phyloP scores from a whole-genome alignment of 2,113 vertebrate genomes.

The Danio rerio region GRCz12tu NC_133191.1:31986501-31987000 shows the following conservation, averaged over 20 bases:
- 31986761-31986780: not conserved
- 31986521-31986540: not conserved
- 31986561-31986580: not conserved
- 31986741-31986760: not conserved
- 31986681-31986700: not conserved
- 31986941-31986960: too few species aligned
- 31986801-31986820: not conserved
- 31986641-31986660: not conserved
- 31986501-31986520: too few species aligned
- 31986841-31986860: not conserved
- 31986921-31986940: too few species aligned
- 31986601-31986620: not conserved
- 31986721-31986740: not conserved
- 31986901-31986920: too few species aligned
- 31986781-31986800: not conserved
- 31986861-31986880: not conserved
- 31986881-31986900: not conserved
- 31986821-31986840: not conserved
- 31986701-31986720: conserved; percentile 2
- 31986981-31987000: too few species aligned
- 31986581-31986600: not conserved
- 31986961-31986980: too few species aligned
- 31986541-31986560: not conserved
- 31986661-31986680: not conserved
- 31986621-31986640: not conserved